Base-by-base conservation (phyloP, 2,797 vertebrate species). In the Acanthurus leucopareius region DNA sequence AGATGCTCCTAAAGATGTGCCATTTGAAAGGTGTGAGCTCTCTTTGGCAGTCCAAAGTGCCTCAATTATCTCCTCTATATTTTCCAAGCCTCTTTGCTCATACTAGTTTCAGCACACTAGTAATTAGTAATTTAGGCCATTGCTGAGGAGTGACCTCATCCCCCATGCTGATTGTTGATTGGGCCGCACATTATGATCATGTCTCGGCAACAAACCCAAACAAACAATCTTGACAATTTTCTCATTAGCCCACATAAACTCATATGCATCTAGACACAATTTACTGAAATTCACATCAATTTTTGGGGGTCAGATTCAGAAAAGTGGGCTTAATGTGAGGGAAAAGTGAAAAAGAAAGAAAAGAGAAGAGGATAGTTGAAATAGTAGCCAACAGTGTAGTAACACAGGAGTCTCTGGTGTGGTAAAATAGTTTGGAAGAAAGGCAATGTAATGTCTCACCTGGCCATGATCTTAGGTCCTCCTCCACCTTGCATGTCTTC, bases 401-500 rank as follows among this genome's bases (percentile, higher is more conserved):
- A 19, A 49, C 13, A 73, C 28, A 38, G 20, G 69, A 14, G 4
- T 47, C 9, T 35, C 4, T 10, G 32, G 42, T 1, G 8, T 2
- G 22, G 57, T 51, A 6, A 62, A 66, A 64, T 14, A 20, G 35
- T 51, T 5, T n/a, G 9, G 11, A 38, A 60, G 53, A 49, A 40
- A 15, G 16, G 19, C 49, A 28, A 17, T 28, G 60, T 10, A 20
- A 15, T 68, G 59, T 88, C 94, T 94, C 91, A 96, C 95, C 93
- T 92, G 95, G 80, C 96, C 96, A 96, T 79, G 95, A 90, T 89
- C 94, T 91, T 17, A 96, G 90, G 76, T 96, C 95, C 11, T 96
- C 96, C 87, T 96, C 96, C 90, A 96, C 95, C 85, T 96, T 96
- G 86, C 96, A 96, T 59, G 95, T 94, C 91, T 96, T 96, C 84